phyloP scores from a whole-genome alignment of 2,888 invertebrate genomes.

The Xestia c-nigrum region DNA sequence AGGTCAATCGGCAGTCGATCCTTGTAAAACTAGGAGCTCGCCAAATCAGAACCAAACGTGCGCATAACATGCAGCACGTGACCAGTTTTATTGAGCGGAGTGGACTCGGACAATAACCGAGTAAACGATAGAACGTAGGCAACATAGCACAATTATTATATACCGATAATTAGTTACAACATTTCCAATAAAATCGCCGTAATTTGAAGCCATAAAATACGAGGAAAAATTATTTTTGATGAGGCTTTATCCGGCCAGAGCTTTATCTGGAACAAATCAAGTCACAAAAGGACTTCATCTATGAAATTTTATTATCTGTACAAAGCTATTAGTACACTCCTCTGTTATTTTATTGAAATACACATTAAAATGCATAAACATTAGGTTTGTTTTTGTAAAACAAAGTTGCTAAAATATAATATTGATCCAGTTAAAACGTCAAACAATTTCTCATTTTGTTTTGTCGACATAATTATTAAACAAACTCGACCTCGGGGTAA shows the following conservation, averaged over 20 bases:
- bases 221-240: conserved; percentile 49
- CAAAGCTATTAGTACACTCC: conserved; percentile 20
- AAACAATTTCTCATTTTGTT: conserved; percentile 32
- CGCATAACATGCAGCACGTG: conserved; percentile 49
- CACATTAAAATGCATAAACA: background rate
- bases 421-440: conserved; percentile 30
- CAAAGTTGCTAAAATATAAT: conserved; percentile 5
- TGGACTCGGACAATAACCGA: conserved; percentile 24
- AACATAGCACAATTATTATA: conserved; percentile 35
- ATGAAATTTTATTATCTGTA: conserved; percentile 42
- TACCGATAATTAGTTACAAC: conserved; percentile 47
- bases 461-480: conserved; percentile 35
- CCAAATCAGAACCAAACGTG: conserved; percentile 55
- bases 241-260: conserved; percentile 13
- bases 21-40: conserved; percentile 32
- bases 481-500: conserved; percentile 20
- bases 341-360: conserved; percentile 19
- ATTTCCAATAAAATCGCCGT: conserved; percentile 42
- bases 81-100: conserved; percentile 36
- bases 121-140: conserved; percentile 20
- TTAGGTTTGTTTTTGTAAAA: conserved; percentile 6
- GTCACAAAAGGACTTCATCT: conserved; percentile 33
- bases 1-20: conserved; percentile 36
- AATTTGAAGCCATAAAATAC: conserved; percentile 59
- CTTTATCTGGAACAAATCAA: conserved; percentile 51